Evolutionary conservation across 2,113 vertebrate species (phyloP).

Genomic region (Prolemur simus): DNA sequence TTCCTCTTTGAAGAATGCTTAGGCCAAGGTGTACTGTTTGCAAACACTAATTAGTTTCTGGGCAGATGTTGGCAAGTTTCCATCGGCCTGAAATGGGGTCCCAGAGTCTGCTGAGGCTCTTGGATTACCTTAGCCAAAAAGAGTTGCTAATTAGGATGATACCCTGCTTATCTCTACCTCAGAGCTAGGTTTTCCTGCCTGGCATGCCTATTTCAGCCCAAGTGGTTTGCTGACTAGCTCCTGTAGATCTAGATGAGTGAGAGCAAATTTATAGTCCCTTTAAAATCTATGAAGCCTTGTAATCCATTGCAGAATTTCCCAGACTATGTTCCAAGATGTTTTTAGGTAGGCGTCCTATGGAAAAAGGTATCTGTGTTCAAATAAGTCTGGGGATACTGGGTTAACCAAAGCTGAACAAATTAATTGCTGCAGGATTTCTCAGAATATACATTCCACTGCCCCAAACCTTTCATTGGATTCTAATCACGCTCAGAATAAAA

Average conservation of each 20-base stretch:
- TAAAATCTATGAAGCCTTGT: neutral
- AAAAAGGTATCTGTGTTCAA: neutral
- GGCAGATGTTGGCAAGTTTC: constrained; percentile 77
- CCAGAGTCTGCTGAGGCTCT: constrained; percentile 34
- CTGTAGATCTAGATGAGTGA: neutral
- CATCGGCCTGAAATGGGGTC: constrained; percentile 53
- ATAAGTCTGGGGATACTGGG: neutral
- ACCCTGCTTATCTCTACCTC: constrained; percentile 18
- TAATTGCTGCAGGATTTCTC: neutral
- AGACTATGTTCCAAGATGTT: neutral
- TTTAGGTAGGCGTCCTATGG: neutral
- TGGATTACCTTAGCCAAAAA: constrained; percentile 50
- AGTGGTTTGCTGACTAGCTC: constrained; percentile 1
- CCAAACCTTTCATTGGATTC: neutral
- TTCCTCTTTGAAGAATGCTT: constrained; percentile 78
- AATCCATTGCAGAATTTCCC: neutral
- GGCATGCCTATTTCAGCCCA: constrained; percentile 39
- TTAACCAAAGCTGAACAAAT: neutral
- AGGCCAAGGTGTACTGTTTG: constrained; percentile 83
- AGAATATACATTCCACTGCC: neutral
- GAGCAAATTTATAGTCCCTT: constrained; percentile 37
- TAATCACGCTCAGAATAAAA: neutral
- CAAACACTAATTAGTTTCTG: constrained; percentile 79
- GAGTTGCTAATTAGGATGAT: constrained; percentile 58
- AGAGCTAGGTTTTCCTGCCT: constrained; percentile 16